Evolutionary conservation across 2,797 vertebrate species (phyloP), one percentile per base, ranked within the genome.

Genomic region (Rhynchotus rufescens): DNA sequence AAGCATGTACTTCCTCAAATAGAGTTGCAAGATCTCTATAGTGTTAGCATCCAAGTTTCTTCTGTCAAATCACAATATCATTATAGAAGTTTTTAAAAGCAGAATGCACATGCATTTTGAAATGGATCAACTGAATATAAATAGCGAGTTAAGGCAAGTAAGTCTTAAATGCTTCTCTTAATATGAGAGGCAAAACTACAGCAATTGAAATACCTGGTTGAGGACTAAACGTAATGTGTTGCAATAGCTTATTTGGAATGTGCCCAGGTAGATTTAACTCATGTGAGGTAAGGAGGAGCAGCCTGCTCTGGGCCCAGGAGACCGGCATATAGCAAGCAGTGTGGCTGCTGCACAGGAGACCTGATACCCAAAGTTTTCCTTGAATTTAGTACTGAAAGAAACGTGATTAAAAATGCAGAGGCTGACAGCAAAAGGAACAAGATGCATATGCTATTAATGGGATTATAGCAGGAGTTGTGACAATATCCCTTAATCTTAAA

Each of bases 401-500:
- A n/a, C 13, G 62, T 1, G 7, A 12, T 9, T 15, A 66, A 77
- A 69, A 73, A 80, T 69, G 66, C 64, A 79, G 69, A 71, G 62
- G 69, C 82, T 75, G 88, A 47, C 78, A 83, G 56, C 54, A 83
- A 94, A 84, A 0, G 78, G 80, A 71, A 30, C 2, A 2, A 68
- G 73, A 90, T 83, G 66, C 36, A 6, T 10, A 8, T 23, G 38
- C 60, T 19, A 21, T 54, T 92, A 93, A 76, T 62, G 76, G 92
- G 72, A 94, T 94, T 93, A 67, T 21, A 62, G 34, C 52, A 45
- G 30, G 49, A 88, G 54, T 60, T 92, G 86, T 79, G 84, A 86
- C 78, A 81, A 84, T 84, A 87, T 89, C 73, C 95, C 79, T 83
- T 94, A 83, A 92, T 95, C 91, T 93, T 56, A 73, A 54, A 84